Conservation (phyloP, 2,113 vertebrate species). For the Rostratula benghalensis region DNA sequence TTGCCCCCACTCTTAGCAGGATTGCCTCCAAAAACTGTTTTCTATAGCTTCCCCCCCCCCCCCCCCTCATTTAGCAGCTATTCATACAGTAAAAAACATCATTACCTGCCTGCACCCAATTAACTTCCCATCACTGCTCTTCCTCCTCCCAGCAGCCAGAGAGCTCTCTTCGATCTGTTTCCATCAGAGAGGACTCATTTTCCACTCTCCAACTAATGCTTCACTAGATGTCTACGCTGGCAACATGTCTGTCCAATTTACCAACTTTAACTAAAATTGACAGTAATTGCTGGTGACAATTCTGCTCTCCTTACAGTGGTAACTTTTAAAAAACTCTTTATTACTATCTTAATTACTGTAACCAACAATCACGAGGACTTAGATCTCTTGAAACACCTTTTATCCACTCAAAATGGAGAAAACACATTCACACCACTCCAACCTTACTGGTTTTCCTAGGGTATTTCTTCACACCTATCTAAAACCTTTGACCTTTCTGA, state of each 20-base stretch:
- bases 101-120: not conserved
- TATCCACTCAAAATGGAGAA: not conserved
- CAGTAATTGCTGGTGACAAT: not conserved
- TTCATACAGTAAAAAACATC: not conserved
- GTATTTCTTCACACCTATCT: not conserved
- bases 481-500: not conserved
- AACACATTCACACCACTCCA: not conserved
- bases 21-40: not conserved
- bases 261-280: not conserved
- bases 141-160: not conserved
- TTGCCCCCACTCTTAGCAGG: not conserved
- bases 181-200: not conserved
- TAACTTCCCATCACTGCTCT: not conserved
- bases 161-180: not conserved
- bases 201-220: not conserved
- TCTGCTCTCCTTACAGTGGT: not conserved
- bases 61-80: not conserved
- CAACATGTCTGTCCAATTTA: not conserved
- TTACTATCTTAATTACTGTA: not conserved
- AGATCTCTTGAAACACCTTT: not conserved
- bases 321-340: not conserved
- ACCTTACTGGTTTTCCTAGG: not conserved
- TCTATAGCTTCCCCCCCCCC: too few species aligned
- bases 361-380: not conserved
- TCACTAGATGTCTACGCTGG: not conserved